These are phyloP conservation scores for Acrocephalus scirpaceus DNA, from an alignment of 2,797 vertebrate species.

Conservation along the genomic window DNA sequence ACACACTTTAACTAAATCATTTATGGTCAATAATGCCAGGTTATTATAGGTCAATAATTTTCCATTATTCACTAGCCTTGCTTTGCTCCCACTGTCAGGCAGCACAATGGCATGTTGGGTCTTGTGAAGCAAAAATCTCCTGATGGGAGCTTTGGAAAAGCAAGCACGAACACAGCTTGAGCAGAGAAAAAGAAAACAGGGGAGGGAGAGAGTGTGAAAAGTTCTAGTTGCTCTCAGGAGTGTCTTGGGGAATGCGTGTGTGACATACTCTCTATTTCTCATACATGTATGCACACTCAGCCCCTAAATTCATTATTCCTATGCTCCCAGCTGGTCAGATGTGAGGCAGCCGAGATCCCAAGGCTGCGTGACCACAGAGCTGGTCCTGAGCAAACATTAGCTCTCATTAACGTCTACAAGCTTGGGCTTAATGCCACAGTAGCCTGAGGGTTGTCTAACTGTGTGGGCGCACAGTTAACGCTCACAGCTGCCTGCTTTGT, in stretches of 20 bases:
- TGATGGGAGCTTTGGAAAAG: slow-evolving; percentile 66
- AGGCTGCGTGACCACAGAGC: neutral
- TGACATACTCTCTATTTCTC: neutral
- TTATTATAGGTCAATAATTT: slow-evolving; percentile 75
- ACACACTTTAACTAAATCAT: slow-evolving; percentile 64
- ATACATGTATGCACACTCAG: neutral
- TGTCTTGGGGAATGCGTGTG: neutral
- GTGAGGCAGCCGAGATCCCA: neutral
- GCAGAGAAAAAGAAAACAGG: slow-evolving; percentile 23
- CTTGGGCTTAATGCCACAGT: neutral
- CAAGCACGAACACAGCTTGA: slow-evolving; percentile 48
- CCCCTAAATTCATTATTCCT: neutral
- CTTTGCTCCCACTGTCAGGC: slow-evolving; percentile 56
- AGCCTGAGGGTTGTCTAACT: neutral
- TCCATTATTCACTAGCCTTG: slow-evolving; percentile 73
- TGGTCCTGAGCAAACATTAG: neutral
- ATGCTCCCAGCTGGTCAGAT: neutral
- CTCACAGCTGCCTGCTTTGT: neutral
- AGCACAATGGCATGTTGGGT: slow-evolving; percentile 30
- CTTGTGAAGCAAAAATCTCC: slow-evolving; percentile 59
- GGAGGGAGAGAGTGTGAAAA: neutral
- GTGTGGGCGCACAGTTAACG: neutral
- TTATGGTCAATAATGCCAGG: slow-evolving; percentile 75
- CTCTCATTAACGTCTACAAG: slow-evolving; percentile 34
- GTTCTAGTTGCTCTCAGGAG: neutral